Evolutionary conservation across 2,888 invertebrate genomes (phyloP).

Genomic region (Empis stercorea): DNA sequence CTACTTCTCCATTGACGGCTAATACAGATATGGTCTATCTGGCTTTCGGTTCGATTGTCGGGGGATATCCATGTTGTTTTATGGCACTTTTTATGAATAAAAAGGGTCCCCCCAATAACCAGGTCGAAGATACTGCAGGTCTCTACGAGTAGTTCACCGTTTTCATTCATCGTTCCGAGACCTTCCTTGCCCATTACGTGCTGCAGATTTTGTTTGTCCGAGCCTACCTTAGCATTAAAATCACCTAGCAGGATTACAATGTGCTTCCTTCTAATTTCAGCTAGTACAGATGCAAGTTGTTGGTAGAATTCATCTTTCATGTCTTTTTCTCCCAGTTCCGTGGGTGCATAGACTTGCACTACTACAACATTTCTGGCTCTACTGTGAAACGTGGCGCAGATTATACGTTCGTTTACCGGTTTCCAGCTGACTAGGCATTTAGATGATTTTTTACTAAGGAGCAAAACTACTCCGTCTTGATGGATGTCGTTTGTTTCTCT

Average conservation of each 20-base stretch:
- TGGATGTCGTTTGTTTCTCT: conserved; percentile 1
- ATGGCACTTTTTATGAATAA: too few species aligned
- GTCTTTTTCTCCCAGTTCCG: neutral
- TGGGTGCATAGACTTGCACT: conserved; percentile 1
- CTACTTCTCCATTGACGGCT: neutral
- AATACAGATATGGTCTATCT: neutral
- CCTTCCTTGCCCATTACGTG: conserved; percentile 1
- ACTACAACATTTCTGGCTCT: neutral
- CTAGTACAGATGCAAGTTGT: neutral
- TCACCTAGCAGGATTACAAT: conserved; percentile 1
- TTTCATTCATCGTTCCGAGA: neutral
- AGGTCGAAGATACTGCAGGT: neutral
- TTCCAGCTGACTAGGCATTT: neutral
- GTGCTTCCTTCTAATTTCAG: neutral
- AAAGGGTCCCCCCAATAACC: neutral
- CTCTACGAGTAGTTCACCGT: conserved; percentile 1
- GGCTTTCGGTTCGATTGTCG: neutral
- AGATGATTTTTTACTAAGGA: neutral
- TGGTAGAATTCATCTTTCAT: conserved; percentile 1
- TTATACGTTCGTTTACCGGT: conserved; percentile 1
- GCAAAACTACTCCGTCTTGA: neutral
- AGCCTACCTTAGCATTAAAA: conserved; percentile 1
- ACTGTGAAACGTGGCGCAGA: conserved; percentile 12
- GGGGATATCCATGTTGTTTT: neutral
- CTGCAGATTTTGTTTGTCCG: too few species aligned